A percentile compares a stretch with the other conserved stretches of the same genome.
These are phyloP conservation scores for Sericinus montela DNA, from an alignment of 2,888 invertebrate species.

Conservation along the genomic window DNA sequence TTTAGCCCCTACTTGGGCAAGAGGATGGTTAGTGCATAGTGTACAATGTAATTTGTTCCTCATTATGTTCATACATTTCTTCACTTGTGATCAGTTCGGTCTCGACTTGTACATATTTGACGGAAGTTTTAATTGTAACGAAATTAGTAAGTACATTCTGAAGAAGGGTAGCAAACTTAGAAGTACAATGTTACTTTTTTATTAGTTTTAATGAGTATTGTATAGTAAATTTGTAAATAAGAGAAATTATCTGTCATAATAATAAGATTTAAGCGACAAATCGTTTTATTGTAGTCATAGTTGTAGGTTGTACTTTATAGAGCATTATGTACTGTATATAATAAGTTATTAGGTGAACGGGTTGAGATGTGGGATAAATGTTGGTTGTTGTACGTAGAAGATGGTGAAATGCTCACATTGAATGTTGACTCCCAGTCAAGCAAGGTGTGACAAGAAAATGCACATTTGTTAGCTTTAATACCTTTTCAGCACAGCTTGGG, in stretches of 20 bases:
- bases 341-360: constrained; percentile 53
- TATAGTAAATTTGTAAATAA: constrained; percentile 77
- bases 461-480: constrained; percentile 71
- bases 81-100: constrained; percentile 70
- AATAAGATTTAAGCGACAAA: constrained; percentile 73
- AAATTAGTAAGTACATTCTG: constrained; percentile 66
- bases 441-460: constrained; percentile 54
- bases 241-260: constrained; percentile 78
- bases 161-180: constrained; percentile 65
- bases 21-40: constrained; percentile 62
- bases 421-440: constrained; percentile 32
- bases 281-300: constrained; percentile 77
- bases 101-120: constrained; percentile 68
- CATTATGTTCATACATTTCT: constrained; percentile 58
- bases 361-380: constrained; percentile 22
- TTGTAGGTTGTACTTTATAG: constrained; percentile 67
- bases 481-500: constrained; percentile 57
- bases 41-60: constrained; percentile 73
- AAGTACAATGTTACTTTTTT: constrained; percentile 78
- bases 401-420: constrained; percentile 9
- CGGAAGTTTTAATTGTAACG: constrained; percentile 39
- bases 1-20: constrained; percentile 42
- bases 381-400: constrained; percentile 13
- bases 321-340: constrained; percentile 61
- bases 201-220: constrained; percentile 67